Conservation (phyloP, 2,888 invertebrate species). For the Tenthredo mesomela region DNA sequence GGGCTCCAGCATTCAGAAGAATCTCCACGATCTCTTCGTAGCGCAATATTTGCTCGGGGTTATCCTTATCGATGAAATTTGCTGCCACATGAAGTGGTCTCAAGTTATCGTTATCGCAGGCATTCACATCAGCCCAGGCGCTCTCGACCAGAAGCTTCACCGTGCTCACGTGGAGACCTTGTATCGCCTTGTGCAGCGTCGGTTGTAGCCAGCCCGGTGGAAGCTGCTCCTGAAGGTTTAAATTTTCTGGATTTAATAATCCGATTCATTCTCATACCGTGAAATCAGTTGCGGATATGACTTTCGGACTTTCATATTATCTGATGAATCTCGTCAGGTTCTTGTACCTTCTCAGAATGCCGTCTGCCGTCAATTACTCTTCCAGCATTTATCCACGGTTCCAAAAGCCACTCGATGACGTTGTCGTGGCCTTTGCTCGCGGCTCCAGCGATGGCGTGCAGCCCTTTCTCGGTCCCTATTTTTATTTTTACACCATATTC, state of each 20-base stretch:
- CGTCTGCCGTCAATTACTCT: background rate
- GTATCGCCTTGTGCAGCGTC: constrained; percentile 75
- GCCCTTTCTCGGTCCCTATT: background rate
- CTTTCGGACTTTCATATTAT: background rate
- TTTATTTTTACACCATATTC: background rate
- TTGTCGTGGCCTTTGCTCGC: background rate
- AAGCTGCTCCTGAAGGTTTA: background rate
- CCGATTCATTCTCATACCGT: background rate
- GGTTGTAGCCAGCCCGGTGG: background rate
- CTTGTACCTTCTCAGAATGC: background rate
- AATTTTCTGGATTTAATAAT: background rate
- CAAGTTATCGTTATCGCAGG: constrained; percentile 72
- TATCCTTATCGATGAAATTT: too few species aligned
- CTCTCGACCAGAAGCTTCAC: constrained; percentile 69
- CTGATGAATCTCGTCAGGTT: too few species aligned
- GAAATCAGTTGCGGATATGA: background rate
- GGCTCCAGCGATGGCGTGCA: background rate
- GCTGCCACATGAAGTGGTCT: constrained; percentile 75
- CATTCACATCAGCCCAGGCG: constrained; percentile 71
- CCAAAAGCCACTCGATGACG: background rate
- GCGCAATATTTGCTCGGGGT: too few species aligned
- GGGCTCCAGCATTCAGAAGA: too few species aligned
- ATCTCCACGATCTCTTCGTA: too few species aligned
- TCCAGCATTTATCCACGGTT: background rate
- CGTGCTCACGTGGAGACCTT: constrained; percentile 71